These are phyloP conservation scores for Enteromius trimaculatus DNA, from an alignment of 2,797 vertebrate genomes.

Conservation along the genomic window DNA sequence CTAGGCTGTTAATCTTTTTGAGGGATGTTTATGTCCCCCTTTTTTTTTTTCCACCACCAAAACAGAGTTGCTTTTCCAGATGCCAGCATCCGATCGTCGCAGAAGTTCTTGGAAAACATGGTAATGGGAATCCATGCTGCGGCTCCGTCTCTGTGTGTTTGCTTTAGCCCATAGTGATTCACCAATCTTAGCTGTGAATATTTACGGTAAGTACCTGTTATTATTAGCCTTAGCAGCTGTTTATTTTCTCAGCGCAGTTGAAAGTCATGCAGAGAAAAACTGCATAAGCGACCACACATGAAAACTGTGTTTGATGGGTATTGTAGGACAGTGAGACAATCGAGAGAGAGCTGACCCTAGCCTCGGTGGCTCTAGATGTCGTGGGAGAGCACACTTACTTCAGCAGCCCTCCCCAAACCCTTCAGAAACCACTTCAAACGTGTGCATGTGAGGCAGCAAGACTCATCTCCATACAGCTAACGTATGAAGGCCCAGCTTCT, in stretches of 20 bases:
- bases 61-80: constrained; percentile 49
- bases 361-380: constrained; percentile 64
- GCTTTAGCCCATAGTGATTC: constrained; percentile 69
- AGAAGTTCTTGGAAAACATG: constrained; percentile 65
- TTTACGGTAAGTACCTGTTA: constrained; percentile 78
- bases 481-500: constrained; percentile 7
- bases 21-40: constrained; percentile 24
- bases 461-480: constrained; percentile 36
- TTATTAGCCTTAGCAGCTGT: constrained; percentile 72
- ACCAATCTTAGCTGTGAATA: constrained; percentile 73
- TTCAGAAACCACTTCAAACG: constrained; percentile 56
- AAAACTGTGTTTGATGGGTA: constrained; percentile 49
- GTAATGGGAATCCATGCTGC: constrained; percentile 60
- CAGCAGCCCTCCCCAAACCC: constrained; percentile 38
- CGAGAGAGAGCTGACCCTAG: constrained; percentile 33
- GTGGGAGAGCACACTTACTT: constrained; percentile 57
- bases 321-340: constrained; percentile 24
- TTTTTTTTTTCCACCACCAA: neutral
- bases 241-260: constrained; percentile 70
- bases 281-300: constrained; percentile 70
- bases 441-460: constrained; percentile 37
- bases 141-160: constrained; percentile 70
- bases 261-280: constrained; percentile 66
- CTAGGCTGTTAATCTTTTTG: constrained; percentile 20
- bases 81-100: constrained; percentile 56